phyloP scores from a whole-genome alignment of 2,113 vertebrate genomes.

The Podocnemis expansa region DNA sequence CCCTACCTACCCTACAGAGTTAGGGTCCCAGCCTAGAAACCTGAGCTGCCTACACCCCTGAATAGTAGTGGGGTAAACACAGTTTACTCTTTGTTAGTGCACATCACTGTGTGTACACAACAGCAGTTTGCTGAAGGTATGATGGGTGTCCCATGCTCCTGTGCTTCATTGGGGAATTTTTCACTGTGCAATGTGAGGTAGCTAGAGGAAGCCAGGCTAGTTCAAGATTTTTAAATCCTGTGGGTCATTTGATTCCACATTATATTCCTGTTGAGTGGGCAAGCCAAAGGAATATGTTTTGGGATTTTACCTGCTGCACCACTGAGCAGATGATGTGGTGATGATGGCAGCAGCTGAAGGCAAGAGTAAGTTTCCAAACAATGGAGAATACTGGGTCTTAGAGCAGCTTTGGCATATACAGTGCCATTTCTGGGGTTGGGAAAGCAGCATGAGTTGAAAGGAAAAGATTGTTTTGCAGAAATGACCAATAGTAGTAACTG shows the following conservation, averaged over 20 bases:
- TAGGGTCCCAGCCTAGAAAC: no score
- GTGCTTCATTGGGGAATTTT: background rate
- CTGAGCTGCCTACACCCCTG: no score
- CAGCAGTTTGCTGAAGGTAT: background rate
- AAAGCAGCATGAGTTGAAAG: background rate
- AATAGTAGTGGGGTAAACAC: background rate
- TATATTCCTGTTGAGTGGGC: background rate
- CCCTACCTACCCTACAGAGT: no score
- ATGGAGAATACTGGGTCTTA: background rate
- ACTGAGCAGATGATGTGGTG: background rate
- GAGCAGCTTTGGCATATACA: background rate
- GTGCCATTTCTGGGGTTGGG: background rate
- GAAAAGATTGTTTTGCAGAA: background rate
- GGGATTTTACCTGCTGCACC: background rate
- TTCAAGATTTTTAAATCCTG: background rate
- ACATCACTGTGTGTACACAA: background rate
- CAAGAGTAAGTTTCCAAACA: background rate
- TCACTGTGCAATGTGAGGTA: background rate
- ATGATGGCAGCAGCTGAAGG: background rate
- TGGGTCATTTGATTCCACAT: background rate
- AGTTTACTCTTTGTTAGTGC: background rate
- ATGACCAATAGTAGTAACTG: background rate
- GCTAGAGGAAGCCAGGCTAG: no score
- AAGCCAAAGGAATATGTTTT: background rate
- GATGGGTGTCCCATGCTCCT: background rate